Evolutionary conservation across 2,113 vertebrate species (phyloP).

Genomic region (Gulo gulo): DNA sequence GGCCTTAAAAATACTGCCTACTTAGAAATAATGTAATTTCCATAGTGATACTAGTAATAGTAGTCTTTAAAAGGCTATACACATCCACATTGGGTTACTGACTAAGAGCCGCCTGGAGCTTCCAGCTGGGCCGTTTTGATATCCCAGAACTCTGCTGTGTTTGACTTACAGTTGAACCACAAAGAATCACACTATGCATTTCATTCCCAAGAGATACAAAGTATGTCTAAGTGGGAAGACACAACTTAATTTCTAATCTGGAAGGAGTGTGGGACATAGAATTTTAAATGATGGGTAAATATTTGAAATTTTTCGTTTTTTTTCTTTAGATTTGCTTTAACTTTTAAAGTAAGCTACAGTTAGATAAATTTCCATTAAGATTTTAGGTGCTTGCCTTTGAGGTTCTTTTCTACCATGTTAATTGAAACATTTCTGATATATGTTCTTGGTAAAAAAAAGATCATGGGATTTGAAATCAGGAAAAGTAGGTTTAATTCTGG

Average conservation of each 20-base stretch:
- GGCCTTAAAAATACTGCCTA: neutral
- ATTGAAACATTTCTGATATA: neutral
- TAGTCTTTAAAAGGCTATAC: neutral
- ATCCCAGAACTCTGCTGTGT: slow-evolving; percentile 8
- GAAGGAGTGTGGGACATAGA: neutral
- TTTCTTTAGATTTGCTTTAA: neutral
- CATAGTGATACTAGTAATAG: neutral
- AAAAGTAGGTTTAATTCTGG: neutral
- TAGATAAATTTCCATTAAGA: neutral
- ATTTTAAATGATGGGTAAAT: neutral
- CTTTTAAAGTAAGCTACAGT: neutral
- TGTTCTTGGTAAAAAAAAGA: slow-evolving; percentile 13
- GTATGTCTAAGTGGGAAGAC: neutral
- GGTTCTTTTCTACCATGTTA: neutral
- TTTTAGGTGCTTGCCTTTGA: neutral
- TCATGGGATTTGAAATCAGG: neutral
- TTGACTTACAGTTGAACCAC: slow-evolving; percentile 12
- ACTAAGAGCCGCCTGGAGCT: neutral
- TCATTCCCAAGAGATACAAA: slow-evolving; percentile 7
- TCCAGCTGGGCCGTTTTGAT: neutral
- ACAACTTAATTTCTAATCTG: neutral
- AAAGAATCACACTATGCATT: neutral
- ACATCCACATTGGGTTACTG: neutral
- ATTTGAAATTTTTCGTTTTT: slow-evolving; percentile 26
- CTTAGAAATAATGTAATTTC: neutral